phyloP scores from a whole-genome alignment of 2,888 invertebrate genomes.

The Kuschelorhynchus macadamiae region DNA sequence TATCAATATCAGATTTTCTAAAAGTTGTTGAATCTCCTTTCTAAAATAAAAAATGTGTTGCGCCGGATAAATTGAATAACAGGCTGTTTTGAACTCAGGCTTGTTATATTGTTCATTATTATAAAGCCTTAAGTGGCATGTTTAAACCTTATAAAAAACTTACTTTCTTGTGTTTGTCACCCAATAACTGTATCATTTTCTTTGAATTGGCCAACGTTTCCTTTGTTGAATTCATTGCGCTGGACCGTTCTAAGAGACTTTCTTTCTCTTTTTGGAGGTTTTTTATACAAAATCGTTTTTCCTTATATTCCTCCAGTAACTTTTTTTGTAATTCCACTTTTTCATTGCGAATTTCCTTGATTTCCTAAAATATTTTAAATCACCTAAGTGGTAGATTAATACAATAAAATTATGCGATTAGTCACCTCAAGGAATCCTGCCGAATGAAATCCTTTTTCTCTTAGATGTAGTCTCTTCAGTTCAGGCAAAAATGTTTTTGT shows the following conservation, averaged over 20 bases:
- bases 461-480: conserved; percentile 30
- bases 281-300: conserved; percentile 6
- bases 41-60: too few species aligned
- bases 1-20: too few species aligned
- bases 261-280: background rate
- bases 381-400: background rate
- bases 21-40: too few species aligned
- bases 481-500: conserved; percentile 40
- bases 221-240: background rate
- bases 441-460: conserved; percentile 36
- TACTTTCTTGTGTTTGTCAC: conserved; percentile 13
- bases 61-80: too few species aligned
- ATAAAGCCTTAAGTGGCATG: too few species aligned
- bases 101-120: too few species aligned
- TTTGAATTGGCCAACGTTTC: conserved; percentile 12
- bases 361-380: conserved; percentile 20
- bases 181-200: background rate
- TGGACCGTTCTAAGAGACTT: conserved; percentile 2
- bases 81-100: too few species aligned
- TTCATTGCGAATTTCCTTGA: conserved; percentile 15
- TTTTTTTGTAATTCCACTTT: conserved; percentile 3
- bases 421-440: conserved; percentile 24
- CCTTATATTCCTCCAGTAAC: conserved; percentile 7
- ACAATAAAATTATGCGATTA: background rate
- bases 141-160: too few species aligned